Evolutionary conservation across 2,888 invertebrate genomes (phyloP).

Genomic region (Lottia gigantea): DNA sequence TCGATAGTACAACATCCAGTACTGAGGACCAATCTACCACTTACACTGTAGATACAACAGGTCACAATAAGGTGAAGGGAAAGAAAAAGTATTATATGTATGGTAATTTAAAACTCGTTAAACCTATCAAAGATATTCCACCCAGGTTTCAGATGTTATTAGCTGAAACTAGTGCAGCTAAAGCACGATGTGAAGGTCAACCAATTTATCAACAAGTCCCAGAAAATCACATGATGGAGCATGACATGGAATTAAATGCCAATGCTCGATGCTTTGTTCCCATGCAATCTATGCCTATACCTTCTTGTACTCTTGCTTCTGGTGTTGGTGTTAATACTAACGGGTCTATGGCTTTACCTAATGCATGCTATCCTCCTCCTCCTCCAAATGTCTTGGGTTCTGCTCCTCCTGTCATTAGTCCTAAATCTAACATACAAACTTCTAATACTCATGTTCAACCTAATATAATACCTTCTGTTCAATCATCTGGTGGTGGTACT

Average conservation of each 20-base stretch:
- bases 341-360: slow-evolving; percentile 2
- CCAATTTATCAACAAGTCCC: slow-evolving; percentile 47
- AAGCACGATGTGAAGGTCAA: slow-evolving; percentile 57
- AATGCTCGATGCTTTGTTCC: slow-evolving; percentile 28
- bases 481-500: slow-evolving; percentile 26
- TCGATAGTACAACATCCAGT: background rate
- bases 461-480: background rate
- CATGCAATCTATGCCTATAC: background rate
- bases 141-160: slow-evolving; percentile 57
- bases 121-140: slow-evolving; percentile 64
- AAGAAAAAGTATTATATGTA: slow-evolving; percentile 60
- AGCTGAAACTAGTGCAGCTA: slow-evolving; percentile 52
- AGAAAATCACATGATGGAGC: slow-evolving; percentile 10
- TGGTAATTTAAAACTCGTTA: slow-evolving; percentile 57
- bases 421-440: background rate
- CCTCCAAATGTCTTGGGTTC: slow-evolving; percentile 8
- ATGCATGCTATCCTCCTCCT: slow-evolving; percentile 20
- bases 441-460: background rate
- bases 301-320: background rate
- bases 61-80: slow-evolving; percentile 34
- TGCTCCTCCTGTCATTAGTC: background rate
- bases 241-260: slow-evolving; percentile 23
- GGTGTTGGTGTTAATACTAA: slow-evolving; percentile 22
- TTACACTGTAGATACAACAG: background rate
- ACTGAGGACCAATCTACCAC: background rate